Percentiles rank a stretch among this genome's conserved stretches.
These are phyloP conservation scores for Luperina nickerlii DNA, from an alignment of 2,888 invertebrate genomes.

Conservation along the genomic window DNA sequence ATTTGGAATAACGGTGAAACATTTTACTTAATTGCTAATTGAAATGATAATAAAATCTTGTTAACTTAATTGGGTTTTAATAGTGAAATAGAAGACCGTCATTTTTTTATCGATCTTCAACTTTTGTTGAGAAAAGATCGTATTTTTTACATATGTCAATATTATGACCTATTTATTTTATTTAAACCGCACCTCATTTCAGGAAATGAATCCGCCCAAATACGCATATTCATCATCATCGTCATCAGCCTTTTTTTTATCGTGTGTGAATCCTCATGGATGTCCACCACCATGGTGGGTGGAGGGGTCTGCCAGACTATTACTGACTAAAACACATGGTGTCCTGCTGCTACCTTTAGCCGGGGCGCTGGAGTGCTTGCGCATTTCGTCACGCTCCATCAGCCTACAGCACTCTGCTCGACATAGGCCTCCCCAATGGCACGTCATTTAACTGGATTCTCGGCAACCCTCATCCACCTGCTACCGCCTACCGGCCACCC, in stretches of 20 bases:
- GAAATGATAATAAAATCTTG: constrained; percentile 44
- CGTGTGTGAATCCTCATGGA: too few relatives aligned
- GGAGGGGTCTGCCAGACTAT: too few relatives aligned
- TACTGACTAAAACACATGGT: too few relatives aligned
- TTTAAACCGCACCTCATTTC: background rate
- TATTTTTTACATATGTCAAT: background rate
- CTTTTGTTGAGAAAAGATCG: background rate
- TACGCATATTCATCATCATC: background rate
- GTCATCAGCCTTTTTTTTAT: too few relatives aligned
- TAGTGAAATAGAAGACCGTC: background rate
- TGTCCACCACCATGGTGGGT: too few relatives aligned
- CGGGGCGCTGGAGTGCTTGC: too few relatives aligned
- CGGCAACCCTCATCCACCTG: background rate
- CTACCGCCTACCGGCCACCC: too few relatives aligned
- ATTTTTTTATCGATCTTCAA: constrained; percentile 17
- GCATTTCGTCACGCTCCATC: too few relatives aligned
- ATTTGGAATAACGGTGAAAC: constrained; percentile 36
- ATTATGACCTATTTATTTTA: background rate
- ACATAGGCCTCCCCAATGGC: too few relatives aligned
- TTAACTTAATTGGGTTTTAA: constrained; percentile 23
- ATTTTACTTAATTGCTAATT: constrained; percentile 46
- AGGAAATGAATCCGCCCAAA: background rate
- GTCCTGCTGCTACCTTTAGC: too few relatives aligned
- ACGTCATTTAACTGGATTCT: too few relatives aligned
- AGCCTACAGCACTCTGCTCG: background rate